Conservation (phyloP, 2,113 vertebrate genomes). For the Asarcornis scutulata region DNA sequence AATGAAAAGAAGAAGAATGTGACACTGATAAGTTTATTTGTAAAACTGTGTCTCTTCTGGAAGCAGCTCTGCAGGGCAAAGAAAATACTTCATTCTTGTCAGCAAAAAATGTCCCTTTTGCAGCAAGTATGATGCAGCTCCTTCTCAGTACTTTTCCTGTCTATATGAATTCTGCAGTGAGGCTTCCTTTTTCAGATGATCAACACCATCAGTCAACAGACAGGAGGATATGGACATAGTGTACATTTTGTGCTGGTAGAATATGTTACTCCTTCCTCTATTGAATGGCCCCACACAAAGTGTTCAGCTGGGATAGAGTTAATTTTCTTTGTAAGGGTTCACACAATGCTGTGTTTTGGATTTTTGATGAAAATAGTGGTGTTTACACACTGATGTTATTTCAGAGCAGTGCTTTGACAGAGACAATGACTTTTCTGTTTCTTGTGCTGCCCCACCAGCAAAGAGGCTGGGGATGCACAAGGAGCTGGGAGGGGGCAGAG, state of each 20-base stretch:
- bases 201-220: background rate
- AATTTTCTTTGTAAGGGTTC: too few species aligned
- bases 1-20: background rate
- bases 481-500: too few species aligned
- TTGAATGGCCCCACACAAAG: background rate
- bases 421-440: too few species aligned
- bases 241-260: background rate
- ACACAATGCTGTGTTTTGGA: too few species aligned
- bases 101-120: background rate
- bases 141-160: background rate
- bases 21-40: background rate
- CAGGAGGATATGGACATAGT: background rate
- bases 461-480: too few species aligned
- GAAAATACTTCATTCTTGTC: background rate
- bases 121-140: background rate
- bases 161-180: background rate
- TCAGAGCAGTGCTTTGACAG: too few species aligned
- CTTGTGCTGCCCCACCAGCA: too few species aligned
- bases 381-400: too few species aligned
- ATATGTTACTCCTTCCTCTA: rapidly evolving
- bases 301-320: too few species aligned
- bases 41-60: background rate
- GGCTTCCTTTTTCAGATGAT: background rate
- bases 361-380: too few species aligned
- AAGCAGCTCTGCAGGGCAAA: background rate